Percentiles rank a stretch among this genome's conserved stretches.
phyloP scores from a whole-genome alignment of 64 coral and sea anemone genomes.

The Pachyseris speciosa region DNA sequence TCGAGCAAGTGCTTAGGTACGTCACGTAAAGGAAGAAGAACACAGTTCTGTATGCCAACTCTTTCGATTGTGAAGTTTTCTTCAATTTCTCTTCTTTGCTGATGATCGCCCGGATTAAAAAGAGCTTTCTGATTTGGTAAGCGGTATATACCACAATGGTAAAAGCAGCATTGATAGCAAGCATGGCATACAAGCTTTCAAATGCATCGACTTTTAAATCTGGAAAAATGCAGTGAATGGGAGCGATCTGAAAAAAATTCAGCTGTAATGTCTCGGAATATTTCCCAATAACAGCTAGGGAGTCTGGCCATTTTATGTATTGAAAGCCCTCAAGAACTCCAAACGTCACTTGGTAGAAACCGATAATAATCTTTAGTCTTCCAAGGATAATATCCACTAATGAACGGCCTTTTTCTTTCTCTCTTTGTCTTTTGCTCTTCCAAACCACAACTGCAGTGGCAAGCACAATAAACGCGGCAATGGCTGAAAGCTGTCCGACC shows the following conservation, averaged over 20 bases:
- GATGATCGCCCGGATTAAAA: background rate
- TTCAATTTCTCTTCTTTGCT: background rate
- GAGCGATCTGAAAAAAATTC: constrained; percentile 49
- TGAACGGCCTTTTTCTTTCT: background rate
- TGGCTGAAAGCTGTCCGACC: background rate
- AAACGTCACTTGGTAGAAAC: constrained; percentile 58
- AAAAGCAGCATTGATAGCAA: constrained; percentile 2
- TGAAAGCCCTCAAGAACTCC: constrained; percentile 49
- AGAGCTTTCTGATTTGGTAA: background rate
- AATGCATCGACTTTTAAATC: constrained; percentile 25
- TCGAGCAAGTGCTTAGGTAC: constrained; percentile 36
- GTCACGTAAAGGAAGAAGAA: constrained; percentile 40
- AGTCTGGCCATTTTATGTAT: constrained; percentile 46
- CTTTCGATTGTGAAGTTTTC: constrained; percentile 31
- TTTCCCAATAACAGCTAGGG: constrained; percentile 7
- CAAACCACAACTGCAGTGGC: background rate
- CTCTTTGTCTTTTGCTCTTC: constrained; percentile 6
- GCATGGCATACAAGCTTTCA: constrained; percentile 1
- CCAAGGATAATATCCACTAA: constrained; percentile 8
- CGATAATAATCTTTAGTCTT: constrained; percentile 42
- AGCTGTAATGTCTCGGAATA: constrained; percentile 53
- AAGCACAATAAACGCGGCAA: background rate
- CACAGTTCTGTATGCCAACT: background rate
- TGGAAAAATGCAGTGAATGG: constrained; percentile 22
- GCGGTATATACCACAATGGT: background rate